Base-by-base conservation (phyloP, 2,888 invertebrate genomes). In the Trichogramma dendrolimi region DNA sequence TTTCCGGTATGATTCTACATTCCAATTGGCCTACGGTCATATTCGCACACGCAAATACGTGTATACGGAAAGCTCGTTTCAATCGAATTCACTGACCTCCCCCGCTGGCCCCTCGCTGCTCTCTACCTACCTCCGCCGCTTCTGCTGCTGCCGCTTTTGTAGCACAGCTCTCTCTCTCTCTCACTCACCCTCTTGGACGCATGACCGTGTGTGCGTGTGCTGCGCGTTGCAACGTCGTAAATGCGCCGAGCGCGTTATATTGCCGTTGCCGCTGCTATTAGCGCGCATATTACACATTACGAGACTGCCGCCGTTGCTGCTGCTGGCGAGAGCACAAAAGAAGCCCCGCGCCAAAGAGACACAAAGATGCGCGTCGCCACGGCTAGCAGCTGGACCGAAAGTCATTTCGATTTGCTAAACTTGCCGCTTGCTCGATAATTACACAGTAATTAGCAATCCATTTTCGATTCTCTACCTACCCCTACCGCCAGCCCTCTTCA, bases 1-100 rank as follows among this genome's bases (percentile, higher is more conserved):
- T 78, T 79, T 79, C 78, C 78, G 79, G 77, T 79, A 77, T 77
- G 75, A 77, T 78, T 77, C 76, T 75, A 73, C 78, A 78, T 78
- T 78, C 78, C 77, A 75, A 78, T 77, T 78, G 78, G 78, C 71
- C 71, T 69, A 70, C 55, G 46, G 46, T 53, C 8, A 43, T 53
- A 38, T 6, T 6, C 41, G 43, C 43, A 27, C 50, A 43, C 60
- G 60, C 55, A 44, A 48, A 59, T 40, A n/a, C 50, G 14, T 49
- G 52, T 38, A 40, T 11, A 44, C 49, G 27, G 52, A 57, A 58
- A 63, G 65, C 66, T 65, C 65, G 66, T 66, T 67, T 64, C 60
- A 63, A 66, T 65, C 63, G 66, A 63, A 65, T 65, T 62, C 64
- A 60, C 44, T 55, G 46, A 47, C 44, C 60, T 61, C 64, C 55